Evolutionary conservation across 2,113 vertebrate genomes (phyloP).

Genomic region (Nettapus auritus): DNA sequence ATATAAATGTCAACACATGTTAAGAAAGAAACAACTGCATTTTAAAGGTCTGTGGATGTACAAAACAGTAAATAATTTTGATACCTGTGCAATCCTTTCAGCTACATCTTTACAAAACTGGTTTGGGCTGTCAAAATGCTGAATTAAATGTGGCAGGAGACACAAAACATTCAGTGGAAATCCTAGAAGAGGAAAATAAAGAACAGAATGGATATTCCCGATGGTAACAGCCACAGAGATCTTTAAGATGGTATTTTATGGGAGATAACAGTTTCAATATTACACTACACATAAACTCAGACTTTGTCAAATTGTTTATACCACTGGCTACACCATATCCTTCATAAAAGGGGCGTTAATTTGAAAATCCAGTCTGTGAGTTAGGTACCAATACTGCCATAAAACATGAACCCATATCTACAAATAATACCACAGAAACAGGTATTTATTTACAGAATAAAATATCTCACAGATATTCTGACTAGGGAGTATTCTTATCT

Average conservation of each 20-base stretch:
- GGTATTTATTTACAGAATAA: background rate
- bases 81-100: constrained; percentile 96
- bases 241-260: background rate
- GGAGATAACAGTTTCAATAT: background rate
- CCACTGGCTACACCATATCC: background rate
- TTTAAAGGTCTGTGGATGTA: background rate
- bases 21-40: background rate
- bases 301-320: background rate
- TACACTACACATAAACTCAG: background rate
- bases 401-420: background rate
- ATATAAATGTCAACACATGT: constrained; percentile 38
- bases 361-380: background rate
- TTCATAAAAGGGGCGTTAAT: background rate
- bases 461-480: background rate
- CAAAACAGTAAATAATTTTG: background rate
- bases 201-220: background rate
- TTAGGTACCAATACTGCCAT: background rate
- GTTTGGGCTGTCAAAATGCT: constrained; percentile 93
- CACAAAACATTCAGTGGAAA: constrained; percentile 97
- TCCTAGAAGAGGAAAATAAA: constrained; percentile 77
- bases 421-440: background rate
- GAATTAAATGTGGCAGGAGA: constrained; percentile 96
- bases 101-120: constrained; percentile 98
- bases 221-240: background rate
- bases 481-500: background rate